These are phyloP conservation scores for Chymomyza fuscimana DNA, from an alignment of 2,888 invertebrate species.

Conservation along the genomic window DNA sequence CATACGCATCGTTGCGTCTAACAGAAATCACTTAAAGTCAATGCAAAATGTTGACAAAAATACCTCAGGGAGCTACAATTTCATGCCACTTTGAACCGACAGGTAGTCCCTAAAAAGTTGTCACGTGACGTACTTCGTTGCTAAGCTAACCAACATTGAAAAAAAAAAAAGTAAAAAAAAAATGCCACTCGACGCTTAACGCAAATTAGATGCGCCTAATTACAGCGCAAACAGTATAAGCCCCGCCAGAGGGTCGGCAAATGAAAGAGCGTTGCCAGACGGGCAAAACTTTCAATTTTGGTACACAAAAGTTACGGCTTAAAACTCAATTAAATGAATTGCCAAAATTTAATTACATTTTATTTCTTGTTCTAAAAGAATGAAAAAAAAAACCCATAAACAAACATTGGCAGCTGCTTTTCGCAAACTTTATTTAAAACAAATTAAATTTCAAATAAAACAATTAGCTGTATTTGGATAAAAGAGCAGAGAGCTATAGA, in stretches of 20 bases:
- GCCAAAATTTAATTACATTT: slow-evolving; percentile 66
- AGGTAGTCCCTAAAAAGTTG: slow-evolving; percentile 19
- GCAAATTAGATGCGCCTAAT: slow-evolving; percentile 74
- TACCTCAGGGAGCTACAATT: slow-evolving; percentile 60
- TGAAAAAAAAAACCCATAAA: slow-evolving; percentile 4
- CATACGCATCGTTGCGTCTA: slow-evolving; percentile 16
- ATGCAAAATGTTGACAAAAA: slow-evolving; percentile 24
- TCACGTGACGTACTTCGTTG: slow-evolving; percentile 25
- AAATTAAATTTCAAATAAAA: slow-evolving; percentile 33
- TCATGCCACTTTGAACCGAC: slow-evolving; percentile 53
- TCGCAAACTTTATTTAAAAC: slow-evolving; percentile 38
- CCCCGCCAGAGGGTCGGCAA: slow-evolving; percentile 22
- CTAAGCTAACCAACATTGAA: slow-evolving; percentile 20
- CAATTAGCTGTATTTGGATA: slow-evolving; percentile 40
- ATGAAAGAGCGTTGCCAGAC: background rate
- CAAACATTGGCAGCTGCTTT: slow-evolving; percentile 33
- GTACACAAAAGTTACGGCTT: slow-evolving; percentile 54
- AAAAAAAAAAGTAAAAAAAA: slow-evolving; percentile 29
- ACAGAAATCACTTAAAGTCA: background rate
- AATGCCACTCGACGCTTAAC: slow-evolving; percentile 58
- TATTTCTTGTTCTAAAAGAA: slow-evolving; percentile 34
- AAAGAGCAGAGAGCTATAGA: slow-evolving; percentile 12
- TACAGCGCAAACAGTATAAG: slow-evolving; percentile 66
- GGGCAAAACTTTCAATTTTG: slow-evolving; percentile 49
- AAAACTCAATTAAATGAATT: slow-evolving; percentile 72